Conservation (phyloP, 2,888 invertebrate genomes). For the Dexiosoma caninum region DNA sequence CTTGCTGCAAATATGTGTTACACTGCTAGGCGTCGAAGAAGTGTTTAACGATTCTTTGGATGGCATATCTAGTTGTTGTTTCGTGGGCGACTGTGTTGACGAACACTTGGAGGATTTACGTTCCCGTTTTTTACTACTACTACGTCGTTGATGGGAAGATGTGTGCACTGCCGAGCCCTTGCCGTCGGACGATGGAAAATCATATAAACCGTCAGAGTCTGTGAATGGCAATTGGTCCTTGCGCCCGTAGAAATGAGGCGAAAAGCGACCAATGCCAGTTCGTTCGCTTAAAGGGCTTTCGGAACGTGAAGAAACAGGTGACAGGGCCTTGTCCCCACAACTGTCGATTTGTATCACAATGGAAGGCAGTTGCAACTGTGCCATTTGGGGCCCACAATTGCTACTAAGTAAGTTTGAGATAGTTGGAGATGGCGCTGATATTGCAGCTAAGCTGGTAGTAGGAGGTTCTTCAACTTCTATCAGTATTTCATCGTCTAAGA, state of each 20-base stretch:
- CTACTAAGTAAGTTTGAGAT: constrained; percentile 76
- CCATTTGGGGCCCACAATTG: constrained; percentile 78
- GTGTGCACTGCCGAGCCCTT: constrained; percentile 77
- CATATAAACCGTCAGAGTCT: constrained; percentile 88
- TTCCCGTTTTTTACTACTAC: constrained; percentile 82
- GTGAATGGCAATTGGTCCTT: constrained; percentile 84
- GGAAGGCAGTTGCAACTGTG: constrained; percentile 81
- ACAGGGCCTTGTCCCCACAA: constrained; percentile 80
- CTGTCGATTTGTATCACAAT: constrained; percentile 81
- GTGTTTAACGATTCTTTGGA: constrained; percentile 73
- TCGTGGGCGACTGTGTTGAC: constrained; percentile 70
- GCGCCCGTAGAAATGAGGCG: constrained; percentile 85
- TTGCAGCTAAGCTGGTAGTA: constrained; percentile 44
- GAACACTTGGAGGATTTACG: constrained; percentile 79
- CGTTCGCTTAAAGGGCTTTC: constrained; percentile 88
- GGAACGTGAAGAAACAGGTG: constrained; percentile 87
- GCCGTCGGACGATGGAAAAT: constrained; percentile 87
- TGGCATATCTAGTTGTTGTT: constrained; percentile 82
- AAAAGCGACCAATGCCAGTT: constrained; percentile 83
- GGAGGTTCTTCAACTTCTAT: constrained; percentile 69
- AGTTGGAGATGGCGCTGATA: constrained; percentile 66
- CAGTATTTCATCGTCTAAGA: constrained; percentile 67
- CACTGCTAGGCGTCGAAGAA: constrained; percentile 65
- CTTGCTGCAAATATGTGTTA: constrained; percentile 68
- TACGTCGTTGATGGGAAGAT: constrained; percentile 81